These are phyloP conservation scores for Acestrorhynchus altus DNA, from an alignment of 2,797 vertebrate species.

Conservation along the genomic window DNA sequence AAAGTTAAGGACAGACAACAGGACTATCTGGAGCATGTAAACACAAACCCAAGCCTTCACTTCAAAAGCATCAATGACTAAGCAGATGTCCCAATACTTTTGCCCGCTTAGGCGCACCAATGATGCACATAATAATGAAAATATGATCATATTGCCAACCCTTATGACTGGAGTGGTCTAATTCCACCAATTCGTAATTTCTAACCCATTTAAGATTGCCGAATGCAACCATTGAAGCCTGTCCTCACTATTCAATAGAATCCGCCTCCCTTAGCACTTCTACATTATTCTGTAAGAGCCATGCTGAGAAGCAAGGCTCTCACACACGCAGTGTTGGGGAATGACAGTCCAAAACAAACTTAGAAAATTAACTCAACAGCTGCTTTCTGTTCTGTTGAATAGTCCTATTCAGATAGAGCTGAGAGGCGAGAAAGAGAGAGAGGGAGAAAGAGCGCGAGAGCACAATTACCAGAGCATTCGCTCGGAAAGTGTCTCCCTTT, in stretches of 20 bases:
- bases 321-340: neutral
- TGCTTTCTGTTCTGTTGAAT: slow-evolving; percentile 25
- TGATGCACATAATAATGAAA: no score
- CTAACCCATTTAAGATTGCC: neutral
- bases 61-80: no score
- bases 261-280: neutral
- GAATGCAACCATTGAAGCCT: neutral
- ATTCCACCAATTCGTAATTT: no score
- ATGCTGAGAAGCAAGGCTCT: neutral
- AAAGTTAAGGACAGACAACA: no score
- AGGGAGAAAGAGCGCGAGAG: slow-evolving; percentile 7
- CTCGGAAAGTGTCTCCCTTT: slow-evolving; percentile 31
- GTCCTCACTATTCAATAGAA: neutral
- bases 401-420: slow-evolving; percentile 18
- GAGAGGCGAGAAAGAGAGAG: neutral
- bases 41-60: no score
- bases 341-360: slow-evolving; percentile 19
- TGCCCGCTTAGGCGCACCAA: no score
- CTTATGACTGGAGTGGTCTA: no score
- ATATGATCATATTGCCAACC: no score
- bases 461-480: slow-evolving; percentile 15
- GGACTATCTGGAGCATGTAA: no score
- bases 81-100: no score
- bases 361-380: slow-evolving; percentile 12
- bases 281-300: neutral